Evolutionary conservation across 2,113 vertebrate species (phyloP).

Genomic region (Boulengeromyrus knoepffleri): DNA sequence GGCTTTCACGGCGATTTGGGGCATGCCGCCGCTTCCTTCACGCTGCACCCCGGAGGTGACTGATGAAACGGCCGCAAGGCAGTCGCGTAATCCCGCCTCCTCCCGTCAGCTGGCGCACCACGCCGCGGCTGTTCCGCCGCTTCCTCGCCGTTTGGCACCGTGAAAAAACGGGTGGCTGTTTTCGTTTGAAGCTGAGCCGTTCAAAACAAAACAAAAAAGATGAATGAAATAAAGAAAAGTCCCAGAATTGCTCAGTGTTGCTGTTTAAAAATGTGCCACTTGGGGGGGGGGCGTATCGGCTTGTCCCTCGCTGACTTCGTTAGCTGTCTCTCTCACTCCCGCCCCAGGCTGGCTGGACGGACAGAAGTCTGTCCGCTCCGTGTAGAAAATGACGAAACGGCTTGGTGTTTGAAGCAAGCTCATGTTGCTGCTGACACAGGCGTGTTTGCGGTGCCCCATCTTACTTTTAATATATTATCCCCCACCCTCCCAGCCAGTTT

Average conservation of each 20-base stretch:
- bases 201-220: slow-evolving; percentile 47
- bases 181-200: slow-evolving; percentile 66
- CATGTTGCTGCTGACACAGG: neutral
- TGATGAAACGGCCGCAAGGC: slow-evolving; percentile 48
- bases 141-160: slow-evolving; percentile 63
- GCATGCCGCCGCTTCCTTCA: slow-evolving; percentile 55
- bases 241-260: slow-evolving; percentile 35
- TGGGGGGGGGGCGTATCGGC: neutral
- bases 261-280: neutral
- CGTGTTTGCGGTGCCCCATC: neutral
- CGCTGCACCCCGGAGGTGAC: slow-evolving; percentile 47
- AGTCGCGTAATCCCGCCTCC: slow-evolving; percentile 41
- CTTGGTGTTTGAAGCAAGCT: neutral
- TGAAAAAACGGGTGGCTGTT: slow-evolving; percentile 67
- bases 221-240: neutral
- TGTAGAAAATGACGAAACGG: neutral
- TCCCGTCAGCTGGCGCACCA: slow-evolving; percentile 34
- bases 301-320: neutral
- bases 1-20: slow-evolving; percentile 18
- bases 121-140: slow-evolving; percentile 48
- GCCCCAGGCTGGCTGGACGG: neutral
- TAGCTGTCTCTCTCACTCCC: no score
- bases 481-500: neutral
- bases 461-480: neutral
- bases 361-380: neutral